Evolutionary conservation across 1,140 invertebrate genomes (phyloP).

Genomic region (Drosophila fuyamai): DNA sequence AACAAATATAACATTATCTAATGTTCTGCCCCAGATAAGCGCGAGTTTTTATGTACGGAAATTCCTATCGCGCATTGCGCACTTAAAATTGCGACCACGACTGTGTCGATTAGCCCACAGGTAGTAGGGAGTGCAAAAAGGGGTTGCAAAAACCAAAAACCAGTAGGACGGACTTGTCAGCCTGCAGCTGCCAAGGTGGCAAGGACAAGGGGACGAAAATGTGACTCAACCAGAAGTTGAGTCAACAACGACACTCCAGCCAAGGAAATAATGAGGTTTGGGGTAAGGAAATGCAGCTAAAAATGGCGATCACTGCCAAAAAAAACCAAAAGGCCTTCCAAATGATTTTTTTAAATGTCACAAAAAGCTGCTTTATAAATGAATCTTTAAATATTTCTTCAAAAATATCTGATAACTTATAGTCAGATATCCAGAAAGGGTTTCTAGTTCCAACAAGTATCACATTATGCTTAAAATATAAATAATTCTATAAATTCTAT

Average conservation of each 20-base stretch:
- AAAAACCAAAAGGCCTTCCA: neutral
- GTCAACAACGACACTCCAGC: conserved; percentile 16
- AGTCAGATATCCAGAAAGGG: too few species aligned
- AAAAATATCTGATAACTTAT: neutral
- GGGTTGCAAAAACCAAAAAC: conserved; percentile 82
- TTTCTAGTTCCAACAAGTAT: too few species aligned
- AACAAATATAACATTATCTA: conserved; percentile 20
- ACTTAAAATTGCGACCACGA: conserved; percentile 45
- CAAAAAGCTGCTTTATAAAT: neutral
- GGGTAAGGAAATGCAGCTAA: conserved; percentile 30
- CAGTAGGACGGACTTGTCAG: conserved; percentile 57
- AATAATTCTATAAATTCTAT: too few species aligned
- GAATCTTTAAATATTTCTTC: neutral
- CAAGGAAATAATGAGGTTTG: conserved; percentile 4
- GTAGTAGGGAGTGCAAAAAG: conserved; percentile 59
- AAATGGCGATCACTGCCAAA: conserved; percentile 24
- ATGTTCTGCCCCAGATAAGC: conserved; percentile 8
- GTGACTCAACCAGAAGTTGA: conserved; percentile 54
- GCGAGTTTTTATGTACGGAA: conserved; percentile 23
- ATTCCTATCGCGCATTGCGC: conserved; percentile 5
- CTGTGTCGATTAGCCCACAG: conserved; percentile 64
- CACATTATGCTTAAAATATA: too few species aligned
- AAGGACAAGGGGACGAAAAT: conserved; percentile 47
- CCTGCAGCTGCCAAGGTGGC: conserved; percentile 64
- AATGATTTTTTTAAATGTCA: neutral